These are phyloP conservation scores for Mesoclemmys tuberculata DNA, from an alignment of 2,113 vertebrate species.

Conservation along the genomic window DNA sequence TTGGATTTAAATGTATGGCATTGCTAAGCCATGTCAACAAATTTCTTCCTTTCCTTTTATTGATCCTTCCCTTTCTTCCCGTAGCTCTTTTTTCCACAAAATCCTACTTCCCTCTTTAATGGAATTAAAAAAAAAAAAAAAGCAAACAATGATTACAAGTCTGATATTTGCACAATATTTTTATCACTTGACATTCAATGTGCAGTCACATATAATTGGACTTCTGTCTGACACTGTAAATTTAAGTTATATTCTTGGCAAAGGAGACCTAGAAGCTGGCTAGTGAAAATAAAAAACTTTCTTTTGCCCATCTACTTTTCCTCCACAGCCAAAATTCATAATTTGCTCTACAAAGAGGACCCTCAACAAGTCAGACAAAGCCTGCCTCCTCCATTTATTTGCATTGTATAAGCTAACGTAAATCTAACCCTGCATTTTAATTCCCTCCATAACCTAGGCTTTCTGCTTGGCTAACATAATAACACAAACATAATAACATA, in stretches of 20 bases:
- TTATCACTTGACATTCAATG: conserved; percentile 19
- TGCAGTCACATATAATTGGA: neutral
- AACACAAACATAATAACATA: rapidly evolving
- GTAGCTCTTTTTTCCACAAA: neutral
- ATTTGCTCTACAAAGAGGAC: conserved; percentile 28
- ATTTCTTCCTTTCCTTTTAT: conserved; percentile 9
- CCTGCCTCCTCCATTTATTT: conserved; percentile 27
- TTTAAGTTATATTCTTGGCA: conserved; percentile 38
- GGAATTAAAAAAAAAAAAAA: neutral
- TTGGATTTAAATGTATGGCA: neutral
- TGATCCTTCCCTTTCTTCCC: conserved; percentile 4
- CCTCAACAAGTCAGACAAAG: neutral
- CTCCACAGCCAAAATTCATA: conserved; percentile 53
- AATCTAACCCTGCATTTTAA: neutral
- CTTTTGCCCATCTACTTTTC: conserved; percentile 17
- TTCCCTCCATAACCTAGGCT: neutral
- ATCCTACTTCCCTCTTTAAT: neutral
- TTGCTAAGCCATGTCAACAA: neutral
- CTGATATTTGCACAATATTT: neutral
- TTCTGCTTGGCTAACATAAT: neutral
- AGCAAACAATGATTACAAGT: neutral
- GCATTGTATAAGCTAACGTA: neutral
- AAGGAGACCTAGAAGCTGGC: neutral
- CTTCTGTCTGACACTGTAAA: conserved; percentile 19
- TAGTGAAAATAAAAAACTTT: conserved; percentile 16